Evolutionary conservation across 2,113 vertebrate genomes (phyloP).

Genomic region (Neopipo cinnamomea): DNA sequence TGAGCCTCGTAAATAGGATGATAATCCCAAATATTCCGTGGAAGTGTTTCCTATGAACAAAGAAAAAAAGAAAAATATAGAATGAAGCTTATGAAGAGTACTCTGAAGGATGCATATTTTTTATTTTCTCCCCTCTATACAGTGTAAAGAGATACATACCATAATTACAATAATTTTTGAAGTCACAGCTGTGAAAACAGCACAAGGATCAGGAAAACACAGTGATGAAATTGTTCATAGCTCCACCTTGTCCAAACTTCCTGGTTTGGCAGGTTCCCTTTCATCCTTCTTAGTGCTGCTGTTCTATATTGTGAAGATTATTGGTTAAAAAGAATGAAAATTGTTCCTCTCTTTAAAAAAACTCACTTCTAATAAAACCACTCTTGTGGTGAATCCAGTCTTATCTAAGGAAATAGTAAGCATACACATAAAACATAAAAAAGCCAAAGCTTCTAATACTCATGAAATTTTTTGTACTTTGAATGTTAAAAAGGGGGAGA

Average conservation of each 20-base stretch:
- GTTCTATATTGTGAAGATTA: neutral
- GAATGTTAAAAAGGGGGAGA: neutral
- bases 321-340: neutral
- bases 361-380: neutral
- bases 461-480: neutral
- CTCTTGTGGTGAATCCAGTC: neutral
- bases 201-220: constrained; percentile 75
- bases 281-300: neutral
- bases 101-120: neutral
- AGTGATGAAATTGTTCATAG: constrained; percentile 78
- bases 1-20: neutral
- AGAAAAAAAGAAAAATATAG: neutral
- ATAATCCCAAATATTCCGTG: neutral
- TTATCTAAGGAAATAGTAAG: neutral
- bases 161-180: constrained; percentile 77
- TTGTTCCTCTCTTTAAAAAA: neutral
- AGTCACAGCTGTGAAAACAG: constrained; percentile 76
- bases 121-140: neutral
- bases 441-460: neutral
- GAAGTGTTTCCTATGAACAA: neutral
- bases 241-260: constrained; percentile 71
- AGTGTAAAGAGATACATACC: constrained; percentile 78
- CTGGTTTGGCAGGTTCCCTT: constrained; percentile 51
- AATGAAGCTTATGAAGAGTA: neutral
- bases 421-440: neutral